Evolutionary conservation across 1,140 invertebrate genomes (phyloP), one percentile per base, ranked within the genome.

Genomic region (Dendrolimus punctatus): DNA sequence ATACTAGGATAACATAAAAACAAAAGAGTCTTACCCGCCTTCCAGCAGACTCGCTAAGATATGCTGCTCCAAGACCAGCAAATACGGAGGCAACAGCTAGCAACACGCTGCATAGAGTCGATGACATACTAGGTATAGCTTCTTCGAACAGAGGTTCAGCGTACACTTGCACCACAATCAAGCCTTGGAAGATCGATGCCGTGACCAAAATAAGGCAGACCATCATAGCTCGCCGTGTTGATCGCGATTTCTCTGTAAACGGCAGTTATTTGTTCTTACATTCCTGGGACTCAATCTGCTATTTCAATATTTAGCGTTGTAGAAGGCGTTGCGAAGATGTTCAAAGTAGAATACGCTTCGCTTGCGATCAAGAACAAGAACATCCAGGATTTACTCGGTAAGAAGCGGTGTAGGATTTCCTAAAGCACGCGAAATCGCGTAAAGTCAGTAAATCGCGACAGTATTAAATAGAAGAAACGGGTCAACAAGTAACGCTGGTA

Each of bases 111-210:
- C 64, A 66, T 4, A 76, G 38, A 6, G 73, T 75, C 0, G 77
- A 41, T 0, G 80, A 73, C 47, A 76, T 59, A 57, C 40, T 59
- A 0, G 76, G 76, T 8, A 74, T 48, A 1, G 71, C 69, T 39
- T 64, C 43, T 0, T 42, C 45, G 44, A 80, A 77, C 6, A 77
- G 45, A 0, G 73, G 76, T 6, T 64, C 64, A 0, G 71, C 68
- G 40, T 71, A 79, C n/a, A 74, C 64, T 40, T 77, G 70, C 3
- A 80, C 59, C 37, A 72, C 65, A n/a, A 69, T 42, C 10, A 75
- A 51, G 3, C 76, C 76, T 62, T 76, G 73, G 55, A 76, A 68
- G 2, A 76, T 63, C 2, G 58, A 47, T 0, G 69, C 49, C 5
- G 68, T 57, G 45, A 65, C 58, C 5, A 76, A 45, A 0, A 66